A percentile compares a stretch with the other conserved stretches of the same genome.
Conservation (phyloP, 1,140 invertebrate genomes). For the Plutomurus gul region DNA sequence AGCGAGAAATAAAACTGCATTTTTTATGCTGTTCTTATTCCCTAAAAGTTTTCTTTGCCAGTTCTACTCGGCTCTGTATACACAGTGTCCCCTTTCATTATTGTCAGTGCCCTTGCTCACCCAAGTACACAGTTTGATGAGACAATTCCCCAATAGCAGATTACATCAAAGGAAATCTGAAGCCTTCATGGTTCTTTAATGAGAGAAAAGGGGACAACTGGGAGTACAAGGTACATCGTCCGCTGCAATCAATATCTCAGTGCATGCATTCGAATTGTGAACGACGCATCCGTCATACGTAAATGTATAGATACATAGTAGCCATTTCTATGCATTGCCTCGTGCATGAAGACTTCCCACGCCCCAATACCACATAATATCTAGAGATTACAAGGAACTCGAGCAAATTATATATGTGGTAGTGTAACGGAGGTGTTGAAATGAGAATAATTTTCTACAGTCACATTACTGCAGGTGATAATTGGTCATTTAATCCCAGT, state of each 20-base stretch:
- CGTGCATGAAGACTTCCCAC: not conserved
- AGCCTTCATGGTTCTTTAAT: not conserved
- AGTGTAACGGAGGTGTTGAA: too few species aligned
- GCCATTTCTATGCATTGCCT: too few species aligned
- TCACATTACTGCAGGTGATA: too few species aligned
- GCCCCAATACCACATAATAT: not conserved
- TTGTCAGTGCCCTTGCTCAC: not conserved
- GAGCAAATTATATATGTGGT: too few species aligned
- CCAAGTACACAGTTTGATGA: not conserved
- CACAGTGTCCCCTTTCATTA: not conserved
- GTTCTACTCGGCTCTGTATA: not conserved
- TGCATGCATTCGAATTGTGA: not conserved
- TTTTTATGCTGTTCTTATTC: not conserved
- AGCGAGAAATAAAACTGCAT: constrained; percentile 15
- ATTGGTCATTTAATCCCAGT: too few species aligned
- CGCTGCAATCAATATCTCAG: not conserved
- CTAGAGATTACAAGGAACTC: not conserved
- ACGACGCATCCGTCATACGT: not conserved
- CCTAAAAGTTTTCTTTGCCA: not conserved
- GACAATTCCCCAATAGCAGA: not conserved
- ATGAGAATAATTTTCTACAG: too few species aligned
- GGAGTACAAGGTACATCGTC: not conserved
- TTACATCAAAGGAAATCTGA: constrained; percentile 4
- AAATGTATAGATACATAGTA: too few species aligned
- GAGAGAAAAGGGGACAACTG: not conserved